Evolutionary conservation across 2,888 invertebrate genomes (phyloP), one percentile per base, ranked within the genome.

Genomic region (Napeogenes sylphis): DNA sequence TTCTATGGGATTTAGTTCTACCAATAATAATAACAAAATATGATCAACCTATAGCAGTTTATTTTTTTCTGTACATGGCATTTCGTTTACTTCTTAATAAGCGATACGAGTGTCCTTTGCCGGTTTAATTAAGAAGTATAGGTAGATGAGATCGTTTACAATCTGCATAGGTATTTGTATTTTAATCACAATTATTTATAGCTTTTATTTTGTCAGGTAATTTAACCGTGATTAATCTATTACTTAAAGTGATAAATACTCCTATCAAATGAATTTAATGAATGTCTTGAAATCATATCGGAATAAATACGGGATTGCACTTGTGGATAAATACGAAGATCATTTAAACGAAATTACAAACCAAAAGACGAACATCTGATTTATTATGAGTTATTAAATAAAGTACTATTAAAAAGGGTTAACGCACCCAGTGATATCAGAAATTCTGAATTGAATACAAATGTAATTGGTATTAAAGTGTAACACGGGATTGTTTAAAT

Each of bases 81-180:
- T 79, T 84, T 80, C 80, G 84, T 84, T 86, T 83, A 83, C 82
- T 84, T 87, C 83, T 86, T 85, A 85, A 85, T 85, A 86, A 82
- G 82, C 77, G 68, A 76, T 74, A 73, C 77, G 76, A 79, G 76
- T 76, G 77, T 79, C 76, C 76, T 72, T 74, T 69, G 73, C 69
- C 73, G 74, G 79, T 83, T 85, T 87, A 87, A 88, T 87, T 87
- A 87, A 84, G 78, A 79, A 80, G 81, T 79, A 82, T 79, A 70
- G 76, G 80, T 73, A 63, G 69, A 70, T 70, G 65, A 68, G 70
- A 68, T 64, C 58, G 65, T 64, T 61, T 69, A 71, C 69, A 68
- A 75, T 79, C 75, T 79, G 76, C 75, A 75, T 78, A 76, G 71
- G 76, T 78, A 78, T 82, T 82, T 79, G 76, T 81, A 75, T 80